Evolutionary conservation across 1,140 invertebrate genomes (phyloP).

Genomic region (Drosophila paulistorum): DNA sequence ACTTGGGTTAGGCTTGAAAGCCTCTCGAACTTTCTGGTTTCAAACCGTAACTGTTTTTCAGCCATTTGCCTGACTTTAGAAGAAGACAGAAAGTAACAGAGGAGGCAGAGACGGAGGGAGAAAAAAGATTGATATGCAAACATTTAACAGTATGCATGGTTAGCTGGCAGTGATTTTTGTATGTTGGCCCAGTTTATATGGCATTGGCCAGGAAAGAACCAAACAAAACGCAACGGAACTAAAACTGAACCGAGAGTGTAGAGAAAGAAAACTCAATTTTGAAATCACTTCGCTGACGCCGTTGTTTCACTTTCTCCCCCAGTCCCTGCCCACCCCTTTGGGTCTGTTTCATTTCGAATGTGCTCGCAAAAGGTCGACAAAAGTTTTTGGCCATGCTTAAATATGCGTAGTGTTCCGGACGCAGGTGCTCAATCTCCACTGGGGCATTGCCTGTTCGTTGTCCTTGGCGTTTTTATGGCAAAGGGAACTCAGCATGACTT

Average conservation of each 20-base stretch:
- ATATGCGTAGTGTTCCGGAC: constrained; percentile 65
- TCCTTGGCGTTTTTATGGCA: constrained; percentile 15
- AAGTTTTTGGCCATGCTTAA: constrained; percentile 61
- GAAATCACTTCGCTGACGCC: constrained; percentile 25
- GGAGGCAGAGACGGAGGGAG: not conserved
- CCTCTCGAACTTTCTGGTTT: constrained; percentile 26
- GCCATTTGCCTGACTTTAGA: constrained; percentile 18
- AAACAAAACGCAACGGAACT: not conserved
- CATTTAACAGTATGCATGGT: constrained; percentile 69
- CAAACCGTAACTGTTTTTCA: constrained; percentile 30
- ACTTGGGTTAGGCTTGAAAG: constrained; percentile 60
- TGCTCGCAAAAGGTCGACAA: constrained; percentile 33
- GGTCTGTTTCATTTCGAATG: constrained; percentile 27
- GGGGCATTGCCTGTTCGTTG: constrained; percentile 26
- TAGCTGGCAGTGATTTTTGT: constrained; percentile 63
- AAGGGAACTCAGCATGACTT: constrained; percentile 31
- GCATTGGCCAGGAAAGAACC: constrained; percentile 18
- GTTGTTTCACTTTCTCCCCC: constrained; percentile 22
- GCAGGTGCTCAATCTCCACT: constrained; percentile 49
- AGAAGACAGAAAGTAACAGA: not conserved
- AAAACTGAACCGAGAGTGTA: constrained; percentile 13
- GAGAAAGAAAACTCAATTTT: constrained; percentile 44
- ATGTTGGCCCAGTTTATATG: constrained; percentile 24
- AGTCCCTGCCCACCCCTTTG: not conserved
- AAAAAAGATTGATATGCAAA: constrained; percentile 73